phyloP scores from a whole-genome alignment of 2,888 invertebrate species.

The Monoplex corrugatus region DNA sequence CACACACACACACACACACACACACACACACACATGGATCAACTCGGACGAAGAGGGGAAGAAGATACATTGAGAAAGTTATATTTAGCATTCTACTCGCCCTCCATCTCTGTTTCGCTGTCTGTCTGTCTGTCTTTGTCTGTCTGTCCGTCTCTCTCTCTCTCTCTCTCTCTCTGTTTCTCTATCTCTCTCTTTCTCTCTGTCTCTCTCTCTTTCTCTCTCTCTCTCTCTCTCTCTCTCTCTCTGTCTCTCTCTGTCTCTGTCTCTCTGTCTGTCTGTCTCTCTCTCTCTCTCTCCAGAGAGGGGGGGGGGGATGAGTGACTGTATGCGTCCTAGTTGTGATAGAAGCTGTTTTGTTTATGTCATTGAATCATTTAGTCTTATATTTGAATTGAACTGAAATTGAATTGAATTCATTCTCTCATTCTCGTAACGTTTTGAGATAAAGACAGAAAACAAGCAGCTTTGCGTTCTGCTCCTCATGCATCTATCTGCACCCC shows the following conservation, averaged over 20 bases:
- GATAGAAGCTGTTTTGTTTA: too few relatives aligned
- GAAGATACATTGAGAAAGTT: neutral
- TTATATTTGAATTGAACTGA: neutral
- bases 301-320: too few relatives aligned
- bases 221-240: neutral
- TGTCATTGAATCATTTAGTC: neutral
- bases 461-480: neutral
- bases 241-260: constrained; percentile 31
- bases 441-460: neutral
- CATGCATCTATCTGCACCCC: too few relatives aligned
- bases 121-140: neutral
- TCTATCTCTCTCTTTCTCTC: neutral
- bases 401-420: too few relatives aligned
- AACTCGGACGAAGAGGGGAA: neutral
- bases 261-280: neutral
- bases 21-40: constrained; percentile 1
- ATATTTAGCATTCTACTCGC: neutral
- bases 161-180: neutral
- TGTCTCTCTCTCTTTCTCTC: neutral
- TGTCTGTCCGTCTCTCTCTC: neutral
- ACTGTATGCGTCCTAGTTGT: too few relatives aligned
- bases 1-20: constrained; percentile 28
- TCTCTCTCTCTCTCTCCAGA: constrained; percentile 3
- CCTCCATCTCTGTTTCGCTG: neutral
- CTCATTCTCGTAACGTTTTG: too few relatives aligned